These are phyloP conservation scores for Mesorhabditis spiculigera DNA, from an alignment of 2,888 invertebrate genomes.

Conservation along the genomic window DNA sequence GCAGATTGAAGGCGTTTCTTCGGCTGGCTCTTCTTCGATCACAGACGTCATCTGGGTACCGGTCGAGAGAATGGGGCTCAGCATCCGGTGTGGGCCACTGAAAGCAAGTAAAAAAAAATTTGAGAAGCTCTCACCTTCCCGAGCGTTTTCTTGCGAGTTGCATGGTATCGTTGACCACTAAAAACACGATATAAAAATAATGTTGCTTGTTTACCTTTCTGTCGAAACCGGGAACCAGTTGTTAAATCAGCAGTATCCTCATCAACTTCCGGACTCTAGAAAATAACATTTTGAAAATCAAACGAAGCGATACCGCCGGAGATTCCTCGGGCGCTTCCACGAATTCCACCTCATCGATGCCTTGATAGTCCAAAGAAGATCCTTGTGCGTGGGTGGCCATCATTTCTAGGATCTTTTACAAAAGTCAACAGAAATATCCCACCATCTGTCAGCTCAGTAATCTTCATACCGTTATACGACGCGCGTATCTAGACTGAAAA, in stretches of 20 bases:
- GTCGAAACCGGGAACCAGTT: not conserved
- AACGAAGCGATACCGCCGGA: constrained; percentile 1
- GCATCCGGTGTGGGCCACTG: not conserved
- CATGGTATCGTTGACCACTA: constrained; percentile 1
- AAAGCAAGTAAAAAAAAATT: not conserved
- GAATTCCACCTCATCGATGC: not conserved
- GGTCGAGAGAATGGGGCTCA: constrained; percentile 2
- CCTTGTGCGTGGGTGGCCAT: not conserved
- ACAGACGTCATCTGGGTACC: constrained; percentile 5
- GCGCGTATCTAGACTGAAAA: not conserved
- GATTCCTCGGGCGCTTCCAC: not conserved
- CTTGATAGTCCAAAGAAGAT: not conserved
- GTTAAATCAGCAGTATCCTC: constrained; percentile 2
- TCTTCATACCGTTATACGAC: not conserved
- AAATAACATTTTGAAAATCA: not conserved
- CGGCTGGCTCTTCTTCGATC: not conserved
- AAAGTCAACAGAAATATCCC: not conserved
- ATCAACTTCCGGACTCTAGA: not conserved
- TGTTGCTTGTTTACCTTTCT: not conserved
- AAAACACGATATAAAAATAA: not conserved
- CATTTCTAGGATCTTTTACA: not conserved
- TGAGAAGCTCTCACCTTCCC: not conserved
- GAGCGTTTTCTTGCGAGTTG: constrained; percentile 2
- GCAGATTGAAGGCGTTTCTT: not conserved
- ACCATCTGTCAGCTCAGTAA: not conserved